Base-by-base conservation (phyloP, 2,113 vertebrate genomes). In the Nibea albiflora region DNA sequence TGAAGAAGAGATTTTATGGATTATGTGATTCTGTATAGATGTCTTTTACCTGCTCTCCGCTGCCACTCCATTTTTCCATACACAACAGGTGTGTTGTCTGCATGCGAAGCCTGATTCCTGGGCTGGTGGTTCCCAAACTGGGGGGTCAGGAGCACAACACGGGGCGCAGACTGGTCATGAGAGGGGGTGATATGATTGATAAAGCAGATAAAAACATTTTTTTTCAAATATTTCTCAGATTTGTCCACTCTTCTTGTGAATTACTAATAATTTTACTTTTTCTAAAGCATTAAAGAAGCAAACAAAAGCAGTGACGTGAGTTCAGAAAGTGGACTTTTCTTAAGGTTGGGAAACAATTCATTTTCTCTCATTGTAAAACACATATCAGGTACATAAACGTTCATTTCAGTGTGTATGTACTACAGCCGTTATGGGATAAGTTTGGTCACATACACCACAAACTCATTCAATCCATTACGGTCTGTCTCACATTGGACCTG, bases 401-500 rank as follows among this genome's bases (percentile, higher is more conserved):
- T 50, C 5, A 42, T 20, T 28, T 52, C 12, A 35, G 39, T 5
- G 35, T 46, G 4, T 42, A 1, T 57, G 8, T 24, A 69, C 72
- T 11, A 80, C 76, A 46, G 8, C n/a, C 22, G 0, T 1, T 14
- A 20, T 0, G 6, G 12, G 0, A 19, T 71, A 61, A 4, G 10
- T 39, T 4, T 0, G 0, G 17, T 66, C 57, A 28, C 75, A 62
- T 70, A 69, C 1, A 73, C 16, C 26, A 78, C 31, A 28, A 56
- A 12, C 26, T 46, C 57, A 62, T 47, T 17, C 1, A 9, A 0
- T 20, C 62, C 66, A 52, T 2, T 0, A 1, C 50, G 19, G 16
- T 76, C 6, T 1, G 35, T 20, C n/a, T n/a, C n/a, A 42, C 62
- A 76, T 4, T 64, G 78, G 6, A 73, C 47, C 88, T 87, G 22